phyloP scores from a whole-genome alignment of 1,140 invertebrate genomes.

The Muscidifurax raptorellus region DNA sequence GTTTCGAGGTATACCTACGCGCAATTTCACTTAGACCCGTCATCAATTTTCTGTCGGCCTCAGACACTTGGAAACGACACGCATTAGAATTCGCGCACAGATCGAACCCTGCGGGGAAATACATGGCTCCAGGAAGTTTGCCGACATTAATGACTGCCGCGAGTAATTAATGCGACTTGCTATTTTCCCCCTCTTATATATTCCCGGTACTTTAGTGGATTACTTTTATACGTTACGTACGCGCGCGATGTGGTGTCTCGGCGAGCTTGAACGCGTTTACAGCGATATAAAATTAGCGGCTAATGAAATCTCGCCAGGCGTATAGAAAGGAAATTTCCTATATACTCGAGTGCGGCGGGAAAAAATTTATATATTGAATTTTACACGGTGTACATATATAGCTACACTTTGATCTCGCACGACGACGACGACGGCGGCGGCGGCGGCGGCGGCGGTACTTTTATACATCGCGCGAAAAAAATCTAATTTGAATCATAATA shows the following conservation, averaged over 20 bases:
- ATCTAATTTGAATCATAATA: neutral
- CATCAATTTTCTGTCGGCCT: neutral
- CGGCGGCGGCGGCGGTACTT: too few species aligned
- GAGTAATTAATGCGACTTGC: conserved; percentile 39
- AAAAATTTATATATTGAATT: neutral
- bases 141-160: conserved; percentile 29
- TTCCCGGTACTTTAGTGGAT: neutral
- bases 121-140: conserved; percentile 22
- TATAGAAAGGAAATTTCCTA: neutral
- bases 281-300: conserved; percentile 15
- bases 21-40: neutral
- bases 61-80: neutral
- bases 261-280: neutral
- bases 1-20: neutral
- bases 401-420: neutral
- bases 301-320: neutral
- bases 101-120: conserved; percentile 4
- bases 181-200: neutral
- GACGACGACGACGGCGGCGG: too few species aligned
- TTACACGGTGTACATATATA: neutral
- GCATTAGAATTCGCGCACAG: conserved; percentile 16
- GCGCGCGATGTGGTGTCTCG: too few species aligned
- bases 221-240: conserved; percentile 3
- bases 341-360: neutral
- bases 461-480: neutral